Evolutionary conservation across 2,888 invertebrate species (phyloP), one percentile per base, ranked within the genome.

Genomic region (Micoletzkya japonica): DNA sequence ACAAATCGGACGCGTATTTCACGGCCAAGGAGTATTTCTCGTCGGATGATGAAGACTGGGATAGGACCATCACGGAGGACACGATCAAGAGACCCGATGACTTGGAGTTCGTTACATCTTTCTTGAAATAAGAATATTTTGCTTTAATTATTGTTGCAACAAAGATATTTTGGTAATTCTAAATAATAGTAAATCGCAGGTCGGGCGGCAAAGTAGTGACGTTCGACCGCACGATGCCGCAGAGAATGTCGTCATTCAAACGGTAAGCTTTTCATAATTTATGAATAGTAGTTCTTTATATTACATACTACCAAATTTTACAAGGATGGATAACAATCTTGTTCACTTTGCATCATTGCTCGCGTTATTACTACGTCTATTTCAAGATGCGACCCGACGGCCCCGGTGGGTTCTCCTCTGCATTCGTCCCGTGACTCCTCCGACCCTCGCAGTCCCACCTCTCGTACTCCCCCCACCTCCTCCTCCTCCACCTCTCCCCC

Each of bases 1-100:
- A 26, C 50, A 50, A 50, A 63, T 50, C 63, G 32, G 63, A 63
- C 20, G 63, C 63, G 32, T 63, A 63, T 50, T 63, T 63, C 63
- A 63, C 63, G 7, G 63, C 63, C 24, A 30, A 24, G 6, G 63
- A 63, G 37, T 63, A 50, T 50, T 32, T 32, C 32, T 49, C 50
- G 10, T 30, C 30, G 24, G 57, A 57, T 32, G 63, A 63, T 6
- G 63, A 63, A 24, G 63, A 63, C 34, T 63, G 63, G 63, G 63
- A 63, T 50, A 63, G 63, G 37, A 63, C 63, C 24, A 30, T 63
- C 28, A 63, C 63, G 24, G 50, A 63, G 28, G 63, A 63, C n/a
- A 26, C 30, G 24, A 63, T 50, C n/a, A 26, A 49, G 30, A 49
- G 63, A 32, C 63, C 63, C 10, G 50, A 63, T n/a, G 50, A 63